Conservation (phyloP, 2,888 invertebrate genomes). For the Drosophila meridionalis region DNA sequence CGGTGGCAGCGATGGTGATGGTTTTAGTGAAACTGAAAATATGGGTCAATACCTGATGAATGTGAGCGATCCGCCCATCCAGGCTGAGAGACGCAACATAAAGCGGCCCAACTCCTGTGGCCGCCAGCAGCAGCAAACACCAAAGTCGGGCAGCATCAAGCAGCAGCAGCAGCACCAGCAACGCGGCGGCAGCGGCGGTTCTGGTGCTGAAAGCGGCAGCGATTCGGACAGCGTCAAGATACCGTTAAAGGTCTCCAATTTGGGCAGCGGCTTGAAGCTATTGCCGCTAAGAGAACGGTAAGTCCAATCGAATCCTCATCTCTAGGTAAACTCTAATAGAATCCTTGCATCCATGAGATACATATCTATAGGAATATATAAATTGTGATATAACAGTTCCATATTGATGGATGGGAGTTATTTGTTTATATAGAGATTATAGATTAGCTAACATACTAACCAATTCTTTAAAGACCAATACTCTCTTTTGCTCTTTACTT, state of each 20-base stretch:
- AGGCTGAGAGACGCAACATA: slow-evolving; percentile 82
- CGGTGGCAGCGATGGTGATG: slow-evolving; percentile 84
- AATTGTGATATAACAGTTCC: too few relatives aligned
- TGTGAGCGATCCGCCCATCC: slow-evolving; percentile 57
- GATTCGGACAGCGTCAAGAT: slow-evolving; percentile 90
- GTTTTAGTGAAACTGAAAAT: slow-evolving; percentile 85
- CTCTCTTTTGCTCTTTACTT: too few relatives aligned
- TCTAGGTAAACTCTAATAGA: neutral
- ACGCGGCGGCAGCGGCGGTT: slow-evolving; percentile 67
- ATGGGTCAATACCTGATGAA: slow-evolving; percentile 85
- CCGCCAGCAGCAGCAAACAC: slow-evolving; percentile 72
- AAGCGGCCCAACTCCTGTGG: slow-evolving; percentile 82
- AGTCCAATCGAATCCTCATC: slow-evolving; percentile 50
- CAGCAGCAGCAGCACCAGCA: slow-evolving; percentile 64
- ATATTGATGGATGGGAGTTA: too few relatives aligned
- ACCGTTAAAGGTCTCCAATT: slow-evolving; percentile 87
- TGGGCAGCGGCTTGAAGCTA: slow-evolving; percentile 78
- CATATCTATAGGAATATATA: neutral
- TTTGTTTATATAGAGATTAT: neutral
- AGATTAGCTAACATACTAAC: neutral
- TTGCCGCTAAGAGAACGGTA: slow-evolving; percentile 88
- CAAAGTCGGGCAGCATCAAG: slow-evolving; percentile 61
- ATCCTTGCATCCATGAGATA: neutral
- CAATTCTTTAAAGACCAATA: too few relatives aligned
- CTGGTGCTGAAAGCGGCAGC: slow-evolving; percentile 87